Evolutionary conservation across 2,888 invertebrate species (phyloP).

Genomic region (Helleia helle): DNA sequence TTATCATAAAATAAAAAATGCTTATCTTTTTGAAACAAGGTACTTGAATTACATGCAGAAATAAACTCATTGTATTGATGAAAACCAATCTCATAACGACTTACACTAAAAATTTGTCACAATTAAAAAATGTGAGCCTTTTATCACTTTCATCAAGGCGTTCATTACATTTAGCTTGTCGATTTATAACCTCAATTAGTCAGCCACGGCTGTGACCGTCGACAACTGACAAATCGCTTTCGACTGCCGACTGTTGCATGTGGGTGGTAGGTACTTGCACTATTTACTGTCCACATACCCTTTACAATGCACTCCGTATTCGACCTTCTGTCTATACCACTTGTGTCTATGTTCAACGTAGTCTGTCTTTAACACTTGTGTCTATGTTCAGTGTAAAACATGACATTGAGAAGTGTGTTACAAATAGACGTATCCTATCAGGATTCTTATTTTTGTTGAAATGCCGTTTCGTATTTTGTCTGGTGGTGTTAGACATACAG

Average conservation of each 20-base stretch:
- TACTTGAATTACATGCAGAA: too few species aligned
- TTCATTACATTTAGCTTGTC: slow-evolving; percentile 45
- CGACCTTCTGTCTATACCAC: neutral
- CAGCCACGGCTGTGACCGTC: slow-evolving; percentile 44
- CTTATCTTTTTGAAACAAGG: too few species aligned
- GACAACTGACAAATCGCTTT: slow-evolving; percentile 59
- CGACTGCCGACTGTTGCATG: slow-evolving; percentile 47
- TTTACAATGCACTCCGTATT: neutral
- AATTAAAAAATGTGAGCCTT: slow-evolving; percentile 19
- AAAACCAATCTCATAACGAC: too few species aligned
- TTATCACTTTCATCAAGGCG: slow-evolving; percentile 32
- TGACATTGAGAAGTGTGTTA: neutral
- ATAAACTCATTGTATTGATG: too few species aligned
- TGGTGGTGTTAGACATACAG: too few species aligned
- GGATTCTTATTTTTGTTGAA: neutral
- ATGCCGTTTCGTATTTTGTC: neutral
- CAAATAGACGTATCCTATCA: slow-evolving; percentile 3
- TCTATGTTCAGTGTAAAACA: neutral
- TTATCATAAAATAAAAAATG: too few species aligned
- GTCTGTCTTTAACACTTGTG: too few species aligned
- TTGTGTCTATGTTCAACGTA: neutral
- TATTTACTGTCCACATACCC: slow-evolving; percentile 5
- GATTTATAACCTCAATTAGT: slow-evolving; percentile 69
- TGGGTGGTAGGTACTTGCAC: slow-evolving; percentile 39
- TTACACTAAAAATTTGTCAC: slow-evolving; percentile 14